Base-by-base conservation (phyloP, 2,888 invertebrate genomes). In the Autographa gamma region DNA sequence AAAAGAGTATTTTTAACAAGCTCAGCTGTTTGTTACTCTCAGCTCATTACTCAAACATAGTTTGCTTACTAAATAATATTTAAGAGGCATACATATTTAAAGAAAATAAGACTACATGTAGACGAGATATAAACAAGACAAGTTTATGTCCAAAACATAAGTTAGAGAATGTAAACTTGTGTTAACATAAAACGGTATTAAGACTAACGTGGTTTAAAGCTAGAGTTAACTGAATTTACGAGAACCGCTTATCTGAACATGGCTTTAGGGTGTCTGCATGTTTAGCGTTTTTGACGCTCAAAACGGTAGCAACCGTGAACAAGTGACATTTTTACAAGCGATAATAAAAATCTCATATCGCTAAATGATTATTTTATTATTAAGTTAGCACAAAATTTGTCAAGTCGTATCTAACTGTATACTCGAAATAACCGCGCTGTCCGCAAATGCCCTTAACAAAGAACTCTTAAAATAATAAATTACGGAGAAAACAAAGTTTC, bases 401-500 rank as follows among this genome's bases (percentile, higher is more conserved):
- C 4, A 16, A 43, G 13, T 43, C 16, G 5, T 43, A 43, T 43
- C 4, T 16, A 16, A 43, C 43, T 16, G 4, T 43, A 43, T 16
- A 48, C 48, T 4, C 48, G 7, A 48, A 48, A 43, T 4, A 43
- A 48, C n/a, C 48, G 48, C 48, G 8, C 16, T 8, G n/a, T 48
- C n/a, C 48, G n/a, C n/a, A 48, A 48, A 16, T 48, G 7, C 48
- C 48, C n/a, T 48, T n/a, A 48, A 5, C 16, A 48, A 48, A n/a
- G 48, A 48, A 48, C 31, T 16, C 52, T 52, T 60, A 72, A 77
- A 80, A 82, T 73, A 72, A 82, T 66, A 77, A 74, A 80, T 80
- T 77, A 77, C 72, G 43, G 58, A 73, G 74, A 71, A 77, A 77
- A 72, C 62, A 69, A 82, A 82, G 66, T 74, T 71, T 60, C 31